Conservation (phyloP, 2,888 invertebrate species). For the Eulithis prunata region DNA sequence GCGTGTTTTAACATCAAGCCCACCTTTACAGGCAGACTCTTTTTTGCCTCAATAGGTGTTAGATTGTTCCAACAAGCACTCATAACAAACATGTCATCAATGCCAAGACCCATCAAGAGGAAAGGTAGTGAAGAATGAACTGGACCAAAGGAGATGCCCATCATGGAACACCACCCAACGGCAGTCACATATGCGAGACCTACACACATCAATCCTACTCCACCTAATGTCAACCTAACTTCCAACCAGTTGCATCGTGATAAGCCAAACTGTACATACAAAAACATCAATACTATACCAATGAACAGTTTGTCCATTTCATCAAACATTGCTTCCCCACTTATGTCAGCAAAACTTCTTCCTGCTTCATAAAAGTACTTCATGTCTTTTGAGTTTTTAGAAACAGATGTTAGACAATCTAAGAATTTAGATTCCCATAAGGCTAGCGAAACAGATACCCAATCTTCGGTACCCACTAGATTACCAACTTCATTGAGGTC, state of each 20-base stretch:
- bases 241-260: constrained; percentile 91
- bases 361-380: constrained; percentile 85
- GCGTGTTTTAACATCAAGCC: constrained; percentile 90
- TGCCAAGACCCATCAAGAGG: constrained; percentile 90
- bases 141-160: constrained; percentile 90
- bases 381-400: constrained; percentile 61
- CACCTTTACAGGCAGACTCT: constrained; percentile 86
- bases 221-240: constrained; percentile 87
- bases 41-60: constrained; percentile 75
- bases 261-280: constrained; percentile 89
- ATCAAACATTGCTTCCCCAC: constrained; percentile 87
- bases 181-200: constrained; percentile 89
- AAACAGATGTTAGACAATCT: constrained; percentile 66
- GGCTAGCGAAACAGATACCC: constrained; percentile 86
- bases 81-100: constrained; percentile 95
- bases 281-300: constrained; percentile 88
- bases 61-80: constrained; percentile 90
- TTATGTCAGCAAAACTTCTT: constrained; percentile 91
- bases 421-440: constrained; percentile 86
- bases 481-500: constrained; percentile 88
- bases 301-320: constrained; percentile 88
- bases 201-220: constrained; percentile 88
- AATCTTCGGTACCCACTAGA: constrained; percentile 89
- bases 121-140: constrained; percentile 93
- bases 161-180: constrained; percentile 88